These are phyloP conservation scores for Pogonognathellus flavescens DNA, from an alignment of 1,140 invertebrate genomes.

Conservation along the genomic window DNA sequence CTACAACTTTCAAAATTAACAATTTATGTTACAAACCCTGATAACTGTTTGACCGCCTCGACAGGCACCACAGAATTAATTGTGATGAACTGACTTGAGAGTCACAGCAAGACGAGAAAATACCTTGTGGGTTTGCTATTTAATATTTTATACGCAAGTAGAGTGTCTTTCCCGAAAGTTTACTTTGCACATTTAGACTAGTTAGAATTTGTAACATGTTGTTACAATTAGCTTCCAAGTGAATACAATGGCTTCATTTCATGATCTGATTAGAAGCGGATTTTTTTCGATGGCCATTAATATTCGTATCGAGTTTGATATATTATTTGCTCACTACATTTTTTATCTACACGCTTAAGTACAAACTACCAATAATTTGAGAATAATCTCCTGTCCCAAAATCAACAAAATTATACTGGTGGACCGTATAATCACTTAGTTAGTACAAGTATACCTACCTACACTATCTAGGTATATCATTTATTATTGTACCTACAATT, in stretches of 20 bases:
- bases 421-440: too few relatives aligned
- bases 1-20: too few relatives aligned
- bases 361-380: background rate
- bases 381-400: background rate
- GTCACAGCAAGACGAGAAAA: too few relatives aligned
- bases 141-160: background rate
- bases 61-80: too few relatives aligned
- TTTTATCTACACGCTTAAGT: too few relatives aligned
- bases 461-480: too few relatives aligned
- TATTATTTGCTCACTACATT: background rate
- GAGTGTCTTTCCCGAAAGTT: background rate
- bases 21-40: too few relatives aligned
- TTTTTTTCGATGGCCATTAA: background rate
- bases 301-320: background rate
- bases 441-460: too few relatives aligned
- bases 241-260: constrained; percentile 11
- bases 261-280: background rate
- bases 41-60: too few relatives aligned
- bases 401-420: background rate
- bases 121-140: too few relatives aligned
- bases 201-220: background rate
- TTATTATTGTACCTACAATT: too few relatives aligned
- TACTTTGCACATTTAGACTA: background rate
- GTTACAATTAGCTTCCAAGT: constrained; percentile 7
- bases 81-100: too few relatives aligned